A percentile compares a stretch with the other conserved stretches of the same genome.
These are phyloP conservation scores for Zoanthus sansibaricus DNA, from an alignment of 92 coral and sea anemone species.

Conservation along the genomic window DNA sequence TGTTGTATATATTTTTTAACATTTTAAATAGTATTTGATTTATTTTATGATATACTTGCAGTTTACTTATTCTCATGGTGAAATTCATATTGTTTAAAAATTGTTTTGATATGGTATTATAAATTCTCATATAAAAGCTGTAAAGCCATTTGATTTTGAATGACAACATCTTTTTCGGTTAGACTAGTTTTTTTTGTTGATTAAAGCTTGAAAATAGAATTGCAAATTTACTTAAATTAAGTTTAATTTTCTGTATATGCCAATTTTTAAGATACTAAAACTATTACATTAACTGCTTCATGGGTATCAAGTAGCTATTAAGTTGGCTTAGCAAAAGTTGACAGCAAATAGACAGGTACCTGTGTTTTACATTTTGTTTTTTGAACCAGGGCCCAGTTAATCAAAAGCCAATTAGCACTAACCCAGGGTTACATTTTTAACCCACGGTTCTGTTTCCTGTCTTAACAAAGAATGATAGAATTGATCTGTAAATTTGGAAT, in stretches of 20 bases:
- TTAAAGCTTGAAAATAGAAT: neutral
- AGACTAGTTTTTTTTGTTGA: neutral
- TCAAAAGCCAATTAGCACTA: too few species aligned
- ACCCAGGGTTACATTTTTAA: too few species aligned
- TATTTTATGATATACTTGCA: neutral
- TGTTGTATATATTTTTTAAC: neutral
- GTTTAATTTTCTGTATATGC: neutral
- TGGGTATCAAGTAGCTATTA: conserved; percentile 19
- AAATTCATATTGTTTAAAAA: neutral
- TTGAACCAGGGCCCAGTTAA: neutral
- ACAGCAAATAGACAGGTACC: conserved; percentile 14
- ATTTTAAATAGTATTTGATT: neutral
- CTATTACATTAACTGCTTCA: neutral
- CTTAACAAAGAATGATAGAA: too few species aligned
- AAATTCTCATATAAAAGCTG: conserved; percentile 15
- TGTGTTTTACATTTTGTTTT: conserved; percentile 24
- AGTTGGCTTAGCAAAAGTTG: neutral
- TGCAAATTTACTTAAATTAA: neutral
- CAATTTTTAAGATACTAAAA: neutral
- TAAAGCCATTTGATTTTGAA: neutral
- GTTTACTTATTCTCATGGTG: conserved; percentile 25
- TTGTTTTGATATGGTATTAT: neutral
- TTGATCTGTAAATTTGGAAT: too few species aligned
- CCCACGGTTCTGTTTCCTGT: too few species aligned
- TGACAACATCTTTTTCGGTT: neutral